Conservation (phyloP, 2,888 invertebrate genomes). For the Oasisia sp. region DNA sequence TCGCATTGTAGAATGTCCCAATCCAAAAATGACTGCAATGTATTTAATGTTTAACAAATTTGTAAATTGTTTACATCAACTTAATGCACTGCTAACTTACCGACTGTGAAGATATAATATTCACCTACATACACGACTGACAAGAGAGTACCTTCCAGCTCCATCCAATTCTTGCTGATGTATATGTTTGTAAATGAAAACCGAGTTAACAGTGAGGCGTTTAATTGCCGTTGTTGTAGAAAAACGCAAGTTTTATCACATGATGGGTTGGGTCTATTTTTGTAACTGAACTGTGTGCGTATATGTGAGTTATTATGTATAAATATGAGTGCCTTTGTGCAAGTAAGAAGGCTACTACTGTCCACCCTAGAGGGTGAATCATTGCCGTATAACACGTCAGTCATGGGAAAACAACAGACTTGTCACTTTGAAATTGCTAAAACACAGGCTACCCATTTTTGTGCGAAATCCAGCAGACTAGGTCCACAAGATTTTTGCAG, state of each 20-base stretch:
- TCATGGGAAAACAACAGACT: background rate
- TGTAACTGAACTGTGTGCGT: background rate
- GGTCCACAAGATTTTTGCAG: background rate
- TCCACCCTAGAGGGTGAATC: background rate
- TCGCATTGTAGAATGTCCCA: no score
- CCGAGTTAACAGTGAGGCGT: background rate
- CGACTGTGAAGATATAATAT: no score
- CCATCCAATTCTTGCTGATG: background rate
- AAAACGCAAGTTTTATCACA: background rate
- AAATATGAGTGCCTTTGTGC: conserved; percentile 2
- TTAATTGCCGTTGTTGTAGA: background rate
- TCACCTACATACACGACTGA: no score
- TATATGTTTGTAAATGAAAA: background rate
- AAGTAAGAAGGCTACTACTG: background rate
- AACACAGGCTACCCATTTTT: background rate
- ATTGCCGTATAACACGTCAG: background rate
- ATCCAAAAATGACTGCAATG: no score
- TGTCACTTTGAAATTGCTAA: background rate
- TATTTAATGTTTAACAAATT: no score
- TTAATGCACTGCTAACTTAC: no score
- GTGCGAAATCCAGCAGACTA: background rate
- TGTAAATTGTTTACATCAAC: no score
- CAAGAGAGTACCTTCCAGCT: no score
- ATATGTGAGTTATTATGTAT: background rate
- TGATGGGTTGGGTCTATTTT: background rate